Percentiles rank a stretch among this genome's conserved stretches.
Evolutionary conservation across 2,113 vertebrate species (phyloP).

Genomic region (Caretta caretta): DNA sequence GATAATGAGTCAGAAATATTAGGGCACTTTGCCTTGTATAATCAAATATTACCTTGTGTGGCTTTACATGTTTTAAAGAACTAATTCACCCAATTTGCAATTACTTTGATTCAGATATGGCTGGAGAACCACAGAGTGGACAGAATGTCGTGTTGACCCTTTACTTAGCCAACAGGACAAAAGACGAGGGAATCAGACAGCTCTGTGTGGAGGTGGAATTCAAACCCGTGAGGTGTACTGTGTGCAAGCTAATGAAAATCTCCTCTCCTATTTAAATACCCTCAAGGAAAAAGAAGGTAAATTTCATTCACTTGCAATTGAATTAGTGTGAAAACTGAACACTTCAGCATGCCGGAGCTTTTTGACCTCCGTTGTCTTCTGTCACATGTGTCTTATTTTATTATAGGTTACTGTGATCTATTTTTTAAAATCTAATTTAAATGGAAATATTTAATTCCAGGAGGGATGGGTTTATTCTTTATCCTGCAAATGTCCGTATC

Average conservation of each 20-base stretch:
- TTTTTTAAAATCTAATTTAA: background rate
- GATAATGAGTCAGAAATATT: background rate
- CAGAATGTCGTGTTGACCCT: slow-evolving; percentile 91
- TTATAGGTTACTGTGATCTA: background rate
- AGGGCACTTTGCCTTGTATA: background rate
- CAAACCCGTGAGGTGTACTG: slow-evolving; percentile 93
- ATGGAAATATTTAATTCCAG: background rate
- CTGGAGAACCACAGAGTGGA: slow-evolving; percentile 95
- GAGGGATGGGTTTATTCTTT: background rate
- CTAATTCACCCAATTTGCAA: background rate
- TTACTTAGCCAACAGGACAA: slow-evolving; percentile 96
- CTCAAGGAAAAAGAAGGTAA: slow-evolving; percentile 91
- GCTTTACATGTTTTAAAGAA: background rate
- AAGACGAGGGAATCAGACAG: slow-evolving; percentile 91
- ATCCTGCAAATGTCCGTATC: background rate
- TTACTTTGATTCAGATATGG: slow-evolving; percentile 80
- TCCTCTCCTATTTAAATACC: slow-evolving; percentile 83
- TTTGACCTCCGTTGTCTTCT: background rate
- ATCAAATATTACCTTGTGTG: background rate
- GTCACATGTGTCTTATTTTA: background rate
- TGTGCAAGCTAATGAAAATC: slow-evolving; percentile 88
- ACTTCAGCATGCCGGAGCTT: background rate
- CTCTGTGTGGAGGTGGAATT: slow-evolving; percentile 93
- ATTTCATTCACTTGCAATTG: background rate
- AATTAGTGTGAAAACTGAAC: background rate